Conservation (phyloP, 1,140 invertebrate genomes). For the Bombus polaris region DNA sequence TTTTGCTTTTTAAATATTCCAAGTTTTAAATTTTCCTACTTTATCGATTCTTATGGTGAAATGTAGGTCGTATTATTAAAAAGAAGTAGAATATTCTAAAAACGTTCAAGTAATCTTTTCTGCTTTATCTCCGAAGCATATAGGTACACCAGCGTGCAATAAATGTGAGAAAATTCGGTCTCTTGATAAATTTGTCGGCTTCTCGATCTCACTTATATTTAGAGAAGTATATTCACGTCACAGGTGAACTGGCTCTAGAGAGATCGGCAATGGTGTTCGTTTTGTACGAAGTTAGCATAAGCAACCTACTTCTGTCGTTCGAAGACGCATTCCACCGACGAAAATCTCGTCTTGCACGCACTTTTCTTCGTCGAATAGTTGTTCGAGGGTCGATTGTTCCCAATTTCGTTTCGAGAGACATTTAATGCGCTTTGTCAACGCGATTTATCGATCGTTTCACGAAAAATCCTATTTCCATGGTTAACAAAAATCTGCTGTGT, state of each 20-base stretch:
- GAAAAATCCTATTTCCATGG: constrained; percentile 44
- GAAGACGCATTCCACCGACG: not conserved
- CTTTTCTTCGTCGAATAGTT: constrained; percentile 40
- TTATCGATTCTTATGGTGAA: too few relatives aligned
- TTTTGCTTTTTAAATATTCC: too few relatives aligned
- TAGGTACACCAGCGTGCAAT: not conserved
- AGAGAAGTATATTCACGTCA: not conserved
- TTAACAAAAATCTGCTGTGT: constrained; percentile 17
- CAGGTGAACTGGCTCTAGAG: not conserved
- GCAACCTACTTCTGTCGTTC: constrained; percentile 13
- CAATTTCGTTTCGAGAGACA: constrained; percentile 55
- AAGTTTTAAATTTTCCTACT: too few relatives aligned
- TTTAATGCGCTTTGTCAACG: constrained; percentile 73
- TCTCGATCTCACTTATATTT: not conserved
- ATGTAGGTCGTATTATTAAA: too few relatives aligned
- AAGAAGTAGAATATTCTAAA: too few relatives aligned
- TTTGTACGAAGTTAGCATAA: constrained; percentile 16
- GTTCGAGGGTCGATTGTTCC: constrained; percentile 51
- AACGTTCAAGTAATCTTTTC: not conserved
- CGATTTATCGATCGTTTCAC: constrained; percentile 59
- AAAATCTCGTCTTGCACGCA: not conserved
- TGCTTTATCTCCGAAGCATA: not conserved
- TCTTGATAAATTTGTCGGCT: too few relatives aligned
- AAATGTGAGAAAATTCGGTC: too few relatives aligned
- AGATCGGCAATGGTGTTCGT: not conserved